Conservation (phyloP, 1,140 invertebrate species). For the Plectrocnemia conspersa region DNA sequence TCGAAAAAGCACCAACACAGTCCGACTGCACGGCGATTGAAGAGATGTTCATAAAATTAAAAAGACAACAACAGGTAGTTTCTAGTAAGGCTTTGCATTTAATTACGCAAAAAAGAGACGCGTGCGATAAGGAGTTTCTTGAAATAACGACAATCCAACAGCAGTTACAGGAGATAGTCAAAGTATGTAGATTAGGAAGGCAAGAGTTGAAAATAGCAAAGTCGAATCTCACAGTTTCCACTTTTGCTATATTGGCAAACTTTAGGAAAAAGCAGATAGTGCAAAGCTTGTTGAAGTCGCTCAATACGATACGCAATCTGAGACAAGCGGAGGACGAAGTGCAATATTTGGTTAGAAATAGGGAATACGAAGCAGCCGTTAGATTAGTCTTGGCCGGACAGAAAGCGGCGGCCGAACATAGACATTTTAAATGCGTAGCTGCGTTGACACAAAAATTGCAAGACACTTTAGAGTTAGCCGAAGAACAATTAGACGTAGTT, state of each 20-base stretch:
- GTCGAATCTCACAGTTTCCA: conserved; percentile 76
- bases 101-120: conserved; percentile 82
- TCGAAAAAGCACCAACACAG: conserved; percentile 42
- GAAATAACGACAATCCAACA: conserved; percentile 74
- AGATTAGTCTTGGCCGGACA: conserved; percentile 83
- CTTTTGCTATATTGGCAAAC: conserved; percentile 81
- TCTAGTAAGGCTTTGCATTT: conserved; percentile 87
- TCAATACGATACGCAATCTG: conserved; percentile 78
- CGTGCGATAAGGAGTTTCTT: conserved; percentile 78
- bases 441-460: conserved; percentile 82
- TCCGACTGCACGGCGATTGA: conserved; percentile 44
- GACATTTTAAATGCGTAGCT: conserved; percentile 81
- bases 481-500: conserved; percentile 85
- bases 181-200: conserved; percentile 67
- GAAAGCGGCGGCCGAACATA: conserved; percentile 73
- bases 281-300: conserved; percentile 67
- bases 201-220: conserved; percentile 68
- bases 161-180: conserved; percentile 64
- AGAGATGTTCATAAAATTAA: conserved; percentile 46
- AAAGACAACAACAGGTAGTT: conserved; percentile 62
- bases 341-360: conserved; percentile 72
- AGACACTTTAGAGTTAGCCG: conserved; percentile 86
- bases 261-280: conserved; percentile 80
- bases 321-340: conserved; percentile 81
- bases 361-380: conserved; percentile 87